Evolutionary conservation across 2,113 vertebrate species (phyloP), one percentile per base, ranked within the genome.

Genomic region (Leiothrix lutea): DNA sequence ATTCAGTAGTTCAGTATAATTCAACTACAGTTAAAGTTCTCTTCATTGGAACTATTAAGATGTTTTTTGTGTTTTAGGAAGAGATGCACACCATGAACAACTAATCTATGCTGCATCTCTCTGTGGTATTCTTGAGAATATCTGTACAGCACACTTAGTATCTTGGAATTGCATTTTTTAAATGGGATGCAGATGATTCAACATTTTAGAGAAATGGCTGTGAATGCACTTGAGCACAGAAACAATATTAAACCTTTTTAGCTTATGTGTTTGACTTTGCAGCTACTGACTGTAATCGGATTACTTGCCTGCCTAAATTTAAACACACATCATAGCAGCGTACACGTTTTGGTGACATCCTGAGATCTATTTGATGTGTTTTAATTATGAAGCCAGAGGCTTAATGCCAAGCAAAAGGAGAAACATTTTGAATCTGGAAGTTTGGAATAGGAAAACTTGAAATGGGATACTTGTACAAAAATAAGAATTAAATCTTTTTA

Each of bases 271-370:
- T 89, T 84, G 70, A 33, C 80, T 95, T 86, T 1, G 11, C n/a
- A 91, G 61, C 53, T 78, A 23, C 57, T 56, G 62, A 40, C 70
- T 95, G 92, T 79, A 79, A 75, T 86, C 1, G 0, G 61, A 50
- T 96, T 84, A 87, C 65, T 50, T 81, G 65, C 16, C 13, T 88
- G 84, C 75, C 51, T 90, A 58, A 83, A 96, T 85, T 95, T 93
- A 74, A 82, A 65, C 40, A 23, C 8, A n/a, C 31, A 24, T 57
- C 50, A 13, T 40, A 44, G 84, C 31, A 64, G 77, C 29, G 38
- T 84, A 51, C 70, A 44, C 33, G 6, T 89, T 94, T 81, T 89
- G 61, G 78, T 91, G 84, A 65, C 70, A 75, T 85, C 44, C 78
- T 35, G 50, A 91, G 66, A 80, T 80, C 50, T 77, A 1, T 65